Evolutionary conservation across 2,888 invertebrate genomes (phyloP), one percentile per base, ranked within the genome.

Genomic region (Epirrita christyi): DNA sequence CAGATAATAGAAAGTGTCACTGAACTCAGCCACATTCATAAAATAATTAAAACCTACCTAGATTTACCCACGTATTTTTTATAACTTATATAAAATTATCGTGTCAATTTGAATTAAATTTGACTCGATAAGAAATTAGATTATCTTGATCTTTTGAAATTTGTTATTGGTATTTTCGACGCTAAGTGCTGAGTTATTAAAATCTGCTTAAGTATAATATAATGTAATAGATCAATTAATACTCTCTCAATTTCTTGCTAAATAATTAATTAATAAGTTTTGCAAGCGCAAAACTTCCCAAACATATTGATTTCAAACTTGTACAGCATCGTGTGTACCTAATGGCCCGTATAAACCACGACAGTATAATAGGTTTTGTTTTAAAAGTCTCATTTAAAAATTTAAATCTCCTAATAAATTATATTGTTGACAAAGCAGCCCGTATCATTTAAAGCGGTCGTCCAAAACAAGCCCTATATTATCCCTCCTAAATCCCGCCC

Each of bases 401-500:
- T 14, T 38, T 14, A 14, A 50, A 36, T 36, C n/a, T 28, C 13
- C 4, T 29, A 37, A 51, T 49, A 43, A 54, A 40, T 48, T 34
- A 42, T 44, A 48, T 28, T 21, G 41, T 34, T 47, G 38, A 51
- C 47, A 58, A 54, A 53, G 21, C 48, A 40, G 8, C 36, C n/a
- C 49, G 29, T 50, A 50, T 54, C 36, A 59, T 46, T 37, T 32
- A 49, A 42, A 55, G 46, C 27, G 47, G 46, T 43, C 41, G 34
- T 37, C 43, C 28, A 47, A 50, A 59, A 59, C 47, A 51, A 51
- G 34, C 59, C 59, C 37, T 51, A n/a, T 51, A 54, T 36, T 50
- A 43, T 40, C 40, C 15, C 37, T 28, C 36, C 27, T 29, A 47
- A 59, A 55, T 51, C 55, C 43, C 42, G 15, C n/a, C 43, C 28